Conservation (phyloP, 2,797 vertebrate species). For the Myiotriccus ornatus region DNA sequence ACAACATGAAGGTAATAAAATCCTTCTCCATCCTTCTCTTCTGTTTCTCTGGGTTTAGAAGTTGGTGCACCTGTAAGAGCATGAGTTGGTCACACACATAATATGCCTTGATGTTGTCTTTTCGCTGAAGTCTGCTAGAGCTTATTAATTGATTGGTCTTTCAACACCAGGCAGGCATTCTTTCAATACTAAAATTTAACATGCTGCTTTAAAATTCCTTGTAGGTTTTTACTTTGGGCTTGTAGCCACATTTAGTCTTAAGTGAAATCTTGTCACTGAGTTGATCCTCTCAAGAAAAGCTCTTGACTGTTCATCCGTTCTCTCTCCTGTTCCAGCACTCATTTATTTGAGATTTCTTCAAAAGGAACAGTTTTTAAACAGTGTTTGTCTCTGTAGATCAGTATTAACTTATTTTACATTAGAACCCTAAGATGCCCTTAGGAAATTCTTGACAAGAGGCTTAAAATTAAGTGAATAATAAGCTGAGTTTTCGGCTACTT, state of each 20-base stretch:
- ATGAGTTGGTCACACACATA: not conserved
- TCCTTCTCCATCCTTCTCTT: not conserved
- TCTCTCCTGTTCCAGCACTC: not conserved
- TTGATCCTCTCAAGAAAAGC: not conserved
- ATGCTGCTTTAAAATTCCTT: not conserved
- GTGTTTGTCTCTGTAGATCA: not conserved
- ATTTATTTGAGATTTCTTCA: not conserved
- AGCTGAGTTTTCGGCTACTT: not conserved
- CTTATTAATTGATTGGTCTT: not conserved
- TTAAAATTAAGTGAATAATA: not conserved
- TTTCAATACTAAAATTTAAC: not conserved
- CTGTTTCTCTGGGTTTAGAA: not conserved
- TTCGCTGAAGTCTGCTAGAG: not conserved
- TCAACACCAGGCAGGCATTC: not conserved
- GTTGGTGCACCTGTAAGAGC: not conserved
- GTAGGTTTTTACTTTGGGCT: not conserved
- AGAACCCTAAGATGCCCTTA: not conserved
- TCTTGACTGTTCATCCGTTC: not conserved
- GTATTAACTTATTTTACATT: not conserved
- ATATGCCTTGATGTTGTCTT: not conserved
- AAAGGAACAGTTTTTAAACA: not conserved
- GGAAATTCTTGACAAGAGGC: not conserved
- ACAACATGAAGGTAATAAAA: conserved; percentile 80
- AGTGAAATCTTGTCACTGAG: not conserved
- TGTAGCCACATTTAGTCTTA: not conserved